Conservation (phyloP, 2,888 invertebrate species). For the Sthenelais limicola region DNA sequence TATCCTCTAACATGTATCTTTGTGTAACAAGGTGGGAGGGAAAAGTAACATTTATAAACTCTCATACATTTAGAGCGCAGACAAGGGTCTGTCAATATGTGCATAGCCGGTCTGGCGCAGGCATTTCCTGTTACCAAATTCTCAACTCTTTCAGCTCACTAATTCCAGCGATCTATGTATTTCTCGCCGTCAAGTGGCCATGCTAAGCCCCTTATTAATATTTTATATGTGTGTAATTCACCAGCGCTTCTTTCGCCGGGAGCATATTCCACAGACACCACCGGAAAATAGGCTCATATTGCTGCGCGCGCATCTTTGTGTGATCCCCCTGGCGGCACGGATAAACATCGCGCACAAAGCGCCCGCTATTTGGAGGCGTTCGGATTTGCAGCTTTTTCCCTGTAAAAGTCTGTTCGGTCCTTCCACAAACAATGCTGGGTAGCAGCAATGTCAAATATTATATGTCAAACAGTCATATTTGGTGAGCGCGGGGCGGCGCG, state of each 20-base stretch:
- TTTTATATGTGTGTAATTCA: constrained; percentile 35
- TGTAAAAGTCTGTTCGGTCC: not conserved
- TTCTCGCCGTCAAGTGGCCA: not conserved
- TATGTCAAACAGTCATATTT: constrained; percentile 36
- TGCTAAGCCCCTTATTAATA: constrained; percentile 31
- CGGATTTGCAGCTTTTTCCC: constrained; percentile 24
- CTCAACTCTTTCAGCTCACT: not conserved
- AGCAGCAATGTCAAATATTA: constrained; percentile 28
- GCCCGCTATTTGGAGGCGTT: not conserved
- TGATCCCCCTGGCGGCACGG: constrained; percentile 10
- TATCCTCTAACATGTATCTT: not conserved
- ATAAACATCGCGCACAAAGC: constrained; percentile 19
- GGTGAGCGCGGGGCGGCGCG: not conserved
- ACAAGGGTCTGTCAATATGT: constrained; percentile 14
- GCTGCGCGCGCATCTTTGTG: constrained; percentile 8
- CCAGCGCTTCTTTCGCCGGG: not conserved
- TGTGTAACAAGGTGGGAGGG: constrained; percentile 11
- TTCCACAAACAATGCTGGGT: not conserved
- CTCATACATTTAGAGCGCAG: not conserved
- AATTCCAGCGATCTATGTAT: constrained; percentile 22
- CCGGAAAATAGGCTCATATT: constrained; percentile 16
- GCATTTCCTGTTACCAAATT: constrained; percentile 24
- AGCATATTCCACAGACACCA: constrained; percentile 19
- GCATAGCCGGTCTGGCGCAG: not conserved
- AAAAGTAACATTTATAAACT: constrained; percentile 6